These are phyloP conservation scores for Ariopsis seemanni DNA, from an alignment of 2,113 vertebrate species.

Conservation along the genomic window DNA sequence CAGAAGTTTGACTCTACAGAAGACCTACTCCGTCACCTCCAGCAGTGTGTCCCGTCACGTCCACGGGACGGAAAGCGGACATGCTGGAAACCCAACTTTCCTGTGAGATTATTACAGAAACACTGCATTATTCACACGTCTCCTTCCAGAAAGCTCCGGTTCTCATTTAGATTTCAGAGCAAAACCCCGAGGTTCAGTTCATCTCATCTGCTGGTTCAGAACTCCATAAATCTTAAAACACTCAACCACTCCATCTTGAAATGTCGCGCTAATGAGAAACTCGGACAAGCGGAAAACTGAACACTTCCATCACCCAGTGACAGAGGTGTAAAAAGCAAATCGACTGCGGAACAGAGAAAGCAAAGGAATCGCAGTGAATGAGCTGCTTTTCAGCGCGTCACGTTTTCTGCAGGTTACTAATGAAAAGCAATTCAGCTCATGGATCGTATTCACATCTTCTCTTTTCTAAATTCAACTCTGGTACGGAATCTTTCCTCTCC, in stretches of 20 bases:
- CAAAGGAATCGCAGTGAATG: neutral
- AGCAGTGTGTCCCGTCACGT: neutral
- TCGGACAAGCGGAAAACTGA: no score
- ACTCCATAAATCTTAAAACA: no score
- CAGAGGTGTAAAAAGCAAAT: neutral
- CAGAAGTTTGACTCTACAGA: neutral
- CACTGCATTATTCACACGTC: neutral
- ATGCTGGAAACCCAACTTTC: neutral
- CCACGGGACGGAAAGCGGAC: neutral
- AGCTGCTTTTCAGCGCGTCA: neutral
- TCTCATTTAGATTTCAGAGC: neutral
- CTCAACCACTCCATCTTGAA: no score
- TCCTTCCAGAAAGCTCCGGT: neutral
- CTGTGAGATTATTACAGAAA: neutral
- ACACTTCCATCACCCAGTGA: neutral
- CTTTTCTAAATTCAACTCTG: no score
- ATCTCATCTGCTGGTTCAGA: no score
- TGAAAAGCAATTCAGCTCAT: no score
- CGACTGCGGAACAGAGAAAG: neutral
- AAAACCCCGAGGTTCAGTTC: neutral
- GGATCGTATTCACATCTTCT: no score
- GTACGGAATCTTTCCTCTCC: no score
- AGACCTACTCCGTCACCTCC: neutral
- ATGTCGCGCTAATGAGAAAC: no score
- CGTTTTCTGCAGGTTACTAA: neutral